phyloP scores from a whole-genome alignment of 2,113 vertebrate genomes.

The Entelurus aequoreus region DNA sequence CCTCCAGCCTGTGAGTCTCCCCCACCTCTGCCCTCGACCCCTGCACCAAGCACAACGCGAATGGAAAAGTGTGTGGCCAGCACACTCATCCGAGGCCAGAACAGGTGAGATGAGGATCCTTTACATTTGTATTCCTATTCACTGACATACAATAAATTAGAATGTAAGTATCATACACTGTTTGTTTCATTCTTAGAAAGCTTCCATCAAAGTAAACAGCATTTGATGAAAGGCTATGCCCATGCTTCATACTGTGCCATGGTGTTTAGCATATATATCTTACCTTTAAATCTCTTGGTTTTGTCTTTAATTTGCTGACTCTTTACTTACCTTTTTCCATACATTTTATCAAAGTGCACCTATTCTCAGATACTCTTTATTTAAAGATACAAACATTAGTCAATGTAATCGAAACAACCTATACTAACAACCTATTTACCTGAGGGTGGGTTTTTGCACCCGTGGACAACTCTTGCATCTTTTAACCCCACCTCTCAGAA shows the following conservation, averaged over 20 bases:
- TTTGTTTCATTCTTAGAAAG: background rate
- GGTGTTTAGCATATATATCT: background rate
- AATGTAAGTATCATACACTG: background rate
- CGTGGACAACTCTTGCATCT: background rate
- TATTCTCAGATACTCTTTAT: background rate
- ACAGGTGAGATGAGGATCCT: constrained; percentile 77
- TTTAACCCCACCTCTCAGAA: constrained; percentile 12
- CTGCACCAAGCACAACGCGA: constrained; percentile 80
- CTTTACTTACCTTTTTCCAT: constrained; percentile 24
- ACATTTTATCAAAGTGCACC: background rate
- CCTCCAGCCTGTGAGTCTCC: constrained; percentile 81
- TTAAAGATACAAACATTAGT: background rate
- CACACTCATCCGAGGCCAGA: constrained; percentile 77
- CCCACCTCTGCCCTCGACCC: constrained; percentile 85
- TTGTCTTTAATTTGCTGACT: constrained; percentile 29
- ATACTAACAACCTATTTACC: background rate
- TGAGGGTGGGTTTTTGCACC: constrained; percentile 1
- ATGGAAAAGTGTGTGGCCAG: constrained; percentile 75
- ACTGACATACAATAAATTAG: background rate
- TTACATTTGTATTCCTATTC: constrained; percentile 2
- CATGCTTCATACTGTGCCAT: background rate
- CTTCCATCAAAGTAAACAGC: constrained; percentile 1
- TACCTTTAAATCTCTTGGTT: constrained; percentile 26
- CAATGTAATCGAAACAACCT: background rate
- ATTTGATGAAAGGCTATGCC: background rate